Base-by-base conservation (phyloP, 2,113 vertebrate genomes). In the Phrynosoma platyrhinos region DNA sequence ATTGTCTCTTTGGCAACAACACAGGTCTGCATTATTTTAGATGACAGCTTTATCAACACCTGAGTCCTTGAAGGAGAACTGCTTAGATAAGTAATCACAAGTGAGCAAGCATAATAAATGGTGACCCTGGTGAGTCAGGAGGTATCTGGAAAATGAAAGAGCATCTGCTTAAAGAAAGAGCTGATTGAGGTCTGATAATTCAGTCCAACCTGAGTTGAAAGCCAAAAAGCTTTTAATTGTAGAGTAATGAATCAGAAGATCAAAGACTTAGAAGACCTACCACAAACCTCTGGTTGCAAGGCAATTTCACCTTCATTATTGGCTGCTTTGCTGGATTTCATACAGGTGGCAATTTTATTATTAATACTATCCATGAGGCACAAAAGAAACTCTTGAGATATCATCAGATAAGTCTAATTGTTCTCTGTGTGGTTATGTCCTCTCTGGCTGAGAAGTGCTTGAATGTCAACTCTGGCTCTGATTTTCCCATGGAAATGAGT, bases 281-380 rank as follows among this genome's bases (percentile, higher is more conserved):
- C 89, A 90, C 92, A 52, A 93, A 91, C 85, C 82, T 83, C 90
- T 90, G 82, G 87, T 90, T 94, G 89, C 93, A 92, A 92, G 94
- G 93, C 86, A 92, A 93, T 93, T 91, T 91, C 93, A 91, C 91
- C 94, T 85, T 95, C 91, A 92, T 94, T 95, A 94, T 90, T 95
- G 75, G 62, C 82, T 93, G 89, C 85, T 95, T 94, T 94, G 78
- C 71, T 92, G 92, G 94, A 90, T 94, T 93, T 94, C 90, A 85
- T 92, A 91, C 88, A 87, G 92, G 93, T 88, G 83, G 86, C 82
- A 89, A 62, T 89, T 93, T 91, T 93, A 89, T 91, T 93, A 89
- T 91, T 93, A 92, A 94, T 95, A 90, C 89, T 88, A 55, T 90
- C 84, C 47, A 92, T 91, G 82, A 91, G 88, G 80, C 47, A 87